phyloP scores from a whole-genome alignment of 2,113 vertebrate genomes.

The Theristicus caerulescens region DNA sequence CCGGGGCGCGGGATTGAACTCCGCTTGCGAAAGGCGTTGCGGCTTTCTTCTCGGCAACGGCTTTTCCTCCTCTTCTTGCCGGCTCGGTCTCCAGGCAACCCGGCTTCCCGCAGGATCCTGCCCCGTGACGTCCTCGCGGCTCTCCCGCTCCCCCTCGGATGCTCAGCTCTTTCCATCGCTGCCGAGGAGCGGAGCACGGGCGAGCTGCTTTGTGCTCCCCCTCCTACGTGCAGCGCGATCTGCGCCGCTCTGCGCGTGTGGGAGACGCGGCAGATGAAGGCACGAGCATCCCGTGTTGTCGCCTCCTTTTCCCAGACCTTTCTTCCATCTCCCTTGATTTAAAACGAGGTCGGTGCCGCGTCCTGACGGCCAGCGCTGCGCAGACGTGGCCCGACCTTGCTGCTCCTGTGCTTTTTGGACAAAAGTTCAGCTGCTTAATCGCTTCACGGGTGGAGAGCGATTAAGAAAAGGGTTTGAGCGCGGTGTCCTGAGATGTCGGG shows the following conservation, averaged over 20 bases:
- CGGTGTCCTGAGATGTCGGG: not conserved
- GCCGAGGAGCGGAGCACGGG: not conserved
- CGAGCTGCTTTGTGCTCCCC: not conserved
- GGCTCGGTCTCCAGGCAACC: slow-evolving; percentile 59
- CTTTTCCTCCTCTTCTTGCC: not conserved
- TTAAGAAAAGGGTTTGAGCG: not conserved
- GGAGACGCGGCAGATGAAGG: not conserved
- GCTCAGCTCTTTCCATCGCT: not conserved
- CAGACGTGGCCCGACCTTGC: not conserved
- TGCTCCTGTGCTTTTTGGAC: not conserved
- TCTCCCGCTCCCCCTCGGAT: not conserved
- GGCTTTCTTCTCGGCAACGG: not conserved
- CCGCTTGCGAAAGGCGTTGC: not conserved
- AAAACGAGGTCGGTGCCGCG: not conserved
- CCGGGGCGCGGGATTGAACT: not conserved
- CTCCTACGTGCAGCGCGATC: not conserved
- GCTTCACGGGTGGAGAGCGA: not conserved
- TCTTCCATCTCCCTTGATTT: not conserved
- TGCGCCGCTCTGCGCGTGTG: not conserved
- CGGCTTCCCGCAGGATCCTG: slow-evolving; percentile 1
- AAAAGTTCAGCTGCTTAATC: not conserved
- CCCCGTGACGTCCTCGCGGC: slow-evolving; percentile 11
- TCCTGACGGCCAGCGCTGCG: not conserved
- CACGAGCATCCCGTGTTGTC: not conserved
- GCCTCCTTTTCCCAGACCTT: not conserved